These are phyloP conservation scores for Saguinus midas DNA, from an alignment of 2,113 vertebrate genomes.

Conservation along the genomic window DNA sequence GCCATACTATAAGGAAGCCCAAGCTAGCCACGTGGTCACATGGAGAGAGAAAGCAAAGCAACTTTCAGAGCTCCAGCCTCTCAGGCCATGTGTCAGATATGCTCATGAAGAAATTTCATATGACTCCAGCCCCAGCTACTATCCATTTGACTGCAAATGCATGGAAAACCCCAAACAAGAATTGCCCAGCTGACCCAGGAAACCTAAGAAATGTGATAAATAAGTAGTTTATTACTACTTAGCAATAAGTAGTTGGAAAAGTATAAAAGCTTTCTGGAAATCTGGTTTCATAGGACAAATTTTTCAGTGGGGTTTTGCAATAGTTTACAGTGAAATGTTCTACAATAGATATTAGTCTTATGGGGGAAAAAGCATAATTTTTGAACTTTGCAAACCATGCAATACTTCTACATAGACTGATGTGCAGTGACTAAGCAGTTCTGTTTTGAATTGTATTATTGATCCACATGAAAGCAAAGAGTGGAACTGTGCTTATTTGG, in stretches of 20 bases:
- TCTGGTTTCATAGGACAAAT: not conserved
- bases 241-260: not conserved
- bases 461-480: not conserved
- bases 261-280: not conserved
- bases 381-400: not conserved
- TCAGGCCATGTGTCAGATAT: not conserved
- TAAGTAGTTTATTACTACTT: not conserved
- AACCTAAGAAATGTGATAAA: not conserved
- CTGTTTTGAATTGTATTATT: not conserved
- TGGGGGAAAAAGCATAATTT: not conserved
- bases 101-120: not conserved
- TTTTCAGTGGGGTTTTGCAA: not conserved
- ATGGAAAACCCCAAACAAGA: not conserved
- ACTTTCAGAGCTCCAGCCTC: not conserved
- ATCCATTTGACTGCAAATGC: not conserved
- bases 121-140: not conserved
- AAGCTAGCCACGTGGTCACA: not conserved
- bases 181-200: not conserved
- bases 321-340: not conserved
- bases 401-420: not conserved
- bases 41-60: not conserved
- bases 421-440: not conserved
- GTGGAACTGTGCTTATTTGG: not conserved
- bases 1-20: not conserved
- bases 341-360: not conserved